phyloP scores from a whole-genome alignment of 2,888 invertebrate species.

The Heliconius aoede region DNA sequence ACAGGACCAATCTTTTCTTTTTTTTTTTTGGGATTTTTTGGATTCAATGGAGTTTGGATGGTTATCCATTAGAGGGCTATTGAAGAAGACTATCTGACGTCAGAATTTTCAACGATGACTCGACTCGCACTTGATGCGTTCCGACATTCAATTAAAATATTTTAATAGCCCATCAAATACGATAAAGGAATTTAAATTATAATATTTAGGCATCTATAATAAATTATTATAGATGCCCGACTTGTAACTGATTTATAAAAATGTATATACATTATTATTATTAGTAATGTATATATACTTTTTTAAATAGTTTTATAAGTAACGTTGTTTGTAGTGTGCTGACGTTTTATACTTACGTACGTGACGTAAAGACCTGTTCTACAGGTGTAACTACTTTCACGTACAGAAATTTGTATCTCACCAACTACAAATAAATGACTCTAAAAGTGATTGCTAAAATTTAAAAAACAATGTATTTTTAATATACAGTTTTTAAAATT shows the following conservation, averaged over 20 bases:
- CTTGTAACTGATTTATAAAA: too few species aligned
- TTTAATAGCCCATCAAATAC: not conserved
- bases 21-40: too few species aligned
- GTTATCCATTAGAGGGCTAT: not conserved
- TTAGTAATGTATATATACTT: not conserved
- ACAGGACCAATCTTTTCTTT: too few species aligned
- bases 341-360: not conserved
- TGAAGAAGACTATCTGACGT: not conserved
- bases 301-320: not conserved
- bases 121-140: too few species aligned
- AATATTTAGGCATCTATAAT: not conserved
- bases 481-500: too few species aligned
- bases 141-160: not conserved
- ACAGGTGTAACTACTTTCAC: constrained; percentile 12
- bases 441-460: not conserved
- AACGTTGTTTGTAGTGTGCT: not conserved
- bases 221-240: too few species aligned
- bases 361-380: not conserved
- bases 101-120: too few species aligned
- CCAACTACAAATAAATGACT: not conserved
- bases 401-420: not conserved
- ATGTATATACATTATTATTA: too few species aligned
- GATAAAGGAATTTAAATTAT: not conserved
- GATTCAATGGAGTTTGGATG: too few species aligned
- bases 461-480: too few species aligned